Conservation (phyloP, 2,888 invertebrate species). For the Alitta virens region DNA sequence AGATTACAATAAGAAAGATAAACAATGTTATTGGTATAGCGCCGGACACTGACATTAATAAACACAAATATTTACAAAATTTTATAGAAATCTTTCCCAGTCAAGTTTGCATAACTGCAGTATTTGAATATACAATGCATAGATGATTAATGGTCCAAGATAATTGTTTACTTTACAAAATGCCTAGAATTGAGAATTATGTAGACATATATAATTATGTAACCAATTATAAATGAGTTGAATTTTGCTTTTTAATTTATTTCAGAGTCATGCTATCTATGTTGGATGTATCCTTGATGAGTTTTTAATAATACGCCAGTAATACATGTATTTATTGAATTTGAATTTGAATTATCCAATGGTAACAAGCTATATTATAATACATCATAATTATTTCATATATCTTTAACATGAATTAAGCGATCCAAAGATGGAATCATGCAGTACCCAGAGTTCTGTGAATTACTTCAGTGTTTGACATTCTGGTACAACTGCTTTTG, state of each 20-base stretch:
- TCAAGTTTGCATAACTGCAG: background rate
- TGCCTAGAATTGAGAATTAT: background rate
- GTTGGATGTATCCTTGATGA: slow-evolving; percentile 54
- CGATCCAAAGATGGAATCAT: slow-evolving; percentile 50
- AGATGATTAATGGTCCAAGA: no score
- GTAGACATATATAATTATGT: background rate
- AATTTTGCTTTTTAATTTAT: slow-evolving; percentile 16
- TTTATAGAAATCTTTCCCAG: no score
- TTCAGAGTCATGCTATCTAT: slow-evolving; percentile 48
- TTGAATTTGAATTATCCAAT: no score
- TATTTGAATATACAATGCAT: no score
- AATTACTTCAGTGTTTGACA: slow-evolving; percentile 47
- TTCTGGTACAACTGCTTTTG: slow-evolving; percentile 45
- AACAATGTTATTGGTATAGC: background rate
- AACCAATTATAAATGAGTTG: background rate
- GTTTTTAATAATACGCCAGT: slow-evolving; percentile 13
- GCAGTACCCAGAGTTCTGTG: slow-evolving; percentile 50
- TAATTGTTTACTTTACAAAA: background rate
- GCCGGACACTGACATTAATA: no score
- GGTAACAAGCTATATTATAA: no score
- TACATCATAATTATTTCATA: no score
- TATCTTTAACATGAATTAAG: slow-evolving; percentile 24
- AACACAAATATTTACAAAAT: no score
- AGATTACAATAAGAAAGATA: background rate
- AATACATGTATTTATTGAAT: no score